phyloP scores from a whole-genome alignment of 2,797 vertebrate genomes.

The Hafferia zeledoni region DNA sequence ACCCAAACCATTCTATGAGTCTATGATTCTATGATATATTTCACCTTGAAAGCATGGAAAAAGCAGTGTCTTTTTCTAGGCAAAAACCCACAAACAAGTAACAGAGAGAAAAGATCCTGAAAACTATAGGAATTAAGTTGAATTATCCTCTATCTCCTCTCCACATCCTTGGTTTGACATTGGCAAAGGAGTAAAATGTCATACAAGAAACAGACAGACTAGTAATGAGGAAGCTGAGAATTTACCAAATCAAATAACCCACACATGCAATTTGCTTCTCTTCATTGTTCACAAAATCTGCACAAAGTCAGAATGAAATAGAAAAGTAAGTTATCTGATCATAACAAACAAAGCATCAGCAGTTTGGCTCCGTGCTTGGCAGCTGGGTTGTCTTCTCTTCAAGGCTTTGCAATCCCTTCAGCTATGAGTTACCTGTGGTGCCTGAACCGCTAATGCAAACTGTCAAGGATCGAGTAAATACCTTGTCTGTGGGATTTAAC shows the following conservation, averaged over 20 bases:
- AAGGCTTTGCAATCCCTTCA: background rate
- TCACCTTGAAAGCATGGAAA: background rate
- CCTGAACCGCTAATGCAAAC: background rate
- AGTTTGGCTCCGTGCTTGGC: background rate
- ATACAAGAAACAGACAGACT: background rate
- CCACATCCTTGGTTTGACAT: background rate
- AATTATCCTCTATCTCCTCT: background rate
- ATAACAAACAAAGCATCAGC: background rate
- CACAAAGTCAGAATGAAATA: slow-evolving; percentile 41
- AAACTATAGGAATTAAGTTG: background rate
- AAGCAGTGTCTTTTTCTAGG: background rate
- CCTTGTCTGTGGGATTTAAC: background rate
- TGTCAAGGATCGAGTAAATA: background rate
- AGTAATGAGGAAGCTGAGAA: background rate
- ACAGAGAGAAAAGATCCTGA: background rate
- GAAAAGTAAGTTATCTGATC: slow-evolving; percentile 15
- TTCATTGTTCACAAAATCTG: slow-evolving; percentile 41
- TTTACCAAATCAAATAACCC: background rate
- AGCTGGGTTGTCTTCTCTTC: background rate
- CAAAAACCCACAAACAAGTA: background rate
- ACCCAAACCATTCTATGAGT: background rate
- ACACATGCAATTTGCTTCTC: slow-evolving; percentile 40
- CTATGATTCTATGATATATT: background rate
- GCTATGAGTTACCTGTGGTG: background rate
- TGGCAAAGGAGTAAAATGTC: background rate